Evolutionary conservation across 2,797 vertebrate genomes (phyloP).

Genomic region (Phataginus tetradactyla): DNA sequence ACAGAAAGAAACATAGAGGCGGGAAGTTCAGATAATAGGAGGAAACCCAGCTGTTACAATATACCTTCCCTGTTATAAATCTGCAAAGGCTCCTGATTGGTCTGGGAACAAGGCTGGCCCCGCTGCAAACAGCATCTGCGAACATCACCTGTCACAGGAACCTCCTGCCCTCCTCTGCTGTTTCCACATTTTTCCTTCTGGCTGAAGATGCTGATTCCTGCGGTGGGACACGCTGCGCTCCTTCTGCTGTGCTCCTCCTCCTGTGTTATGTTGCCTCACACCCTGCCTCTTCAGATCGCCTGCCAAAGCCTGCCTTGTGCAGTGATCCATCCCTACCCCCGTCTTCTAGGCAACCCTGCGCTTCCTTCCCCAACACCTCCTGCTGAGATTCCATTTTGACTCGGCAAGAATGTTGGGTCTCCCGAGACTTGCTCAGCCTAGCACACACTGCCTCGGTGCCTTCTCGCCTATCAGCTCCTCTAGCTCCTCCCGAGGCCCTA

Average conservation of each 20-base stretch:
- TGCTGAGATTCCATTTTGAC: constrained; percentile 29
- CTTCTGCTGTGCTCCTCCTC: background rate
- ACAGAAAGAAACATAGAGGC: background rate
- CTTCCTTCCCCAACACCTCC: background rate
- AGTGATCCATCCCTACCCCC: background rate
- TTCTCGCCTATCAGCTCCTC: background rate
- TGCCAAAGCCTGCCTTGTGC: background rate
- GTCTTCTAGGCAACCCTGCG: background rate
- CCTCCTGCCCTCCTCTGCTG: background rate
- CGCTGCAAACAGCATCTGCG: background rate
- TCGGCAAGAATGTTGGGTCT: background rate
- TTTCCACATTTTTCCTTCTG: background rate
- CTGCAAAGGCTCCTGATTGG: background rate
- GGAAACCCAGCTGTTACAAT: background rate
- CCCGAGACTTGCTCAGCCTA: background rate
- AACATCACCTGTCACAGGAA: background rate
- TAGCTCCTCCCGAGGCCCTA: background rate
- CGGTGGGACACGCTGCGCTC: background rate
- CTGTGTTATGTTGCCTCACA: background rate
- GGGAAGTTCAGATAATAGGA: background rate
- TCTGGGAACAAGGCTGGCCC: background rate
- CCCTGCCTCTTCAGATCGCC: background rate
- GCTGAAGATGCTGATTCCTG: background rate
- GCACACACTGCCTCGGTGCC: constrained; percentile 47
- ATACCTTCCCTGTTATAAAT: background rate